Percentiles rank a stretch among this genome's conserved stretches.
Conservation (phyloP, 2,113 vertebrate genomes). For the Sorex fumeus region DNA sequence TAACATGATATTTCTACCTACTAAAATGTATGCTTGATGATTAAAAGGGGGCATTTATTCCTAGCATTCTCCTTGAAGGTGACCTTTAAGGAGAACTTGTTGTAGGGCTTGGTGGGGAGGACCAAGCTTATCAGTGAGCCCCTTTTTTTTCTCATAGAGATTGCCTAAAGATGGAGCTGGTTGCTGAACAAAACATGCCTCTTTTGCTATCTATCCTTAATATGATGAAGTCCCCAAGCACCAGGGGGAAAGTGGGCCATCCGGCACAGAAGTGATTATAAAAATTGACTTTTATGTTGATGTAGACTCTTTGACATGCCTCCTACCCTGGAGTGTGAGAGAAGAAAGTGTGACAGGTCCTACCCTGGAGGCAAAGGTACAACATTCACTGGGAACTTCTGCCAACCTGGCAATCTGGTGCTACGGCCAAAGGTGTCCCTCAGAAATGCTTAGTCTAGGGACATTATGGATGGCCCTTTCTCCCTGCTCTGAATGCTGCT, state of each 20-base stretch:
- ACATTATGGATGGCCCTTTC: not conserved
- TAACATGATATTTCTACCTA: too few species aligned
- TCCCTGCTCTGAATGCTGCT: not conserved
- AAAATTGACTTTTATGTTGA: constrained; percentile 79
- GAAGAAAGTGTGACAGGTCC: constrained; percentile 74
- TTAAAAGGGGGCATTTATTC: constrained; percentile 14
- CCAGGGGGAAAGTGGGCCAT: constrained; percentile 77
- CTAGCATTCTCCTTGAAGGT: constrained; percentile 62
- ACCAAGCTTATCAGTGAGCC: constrained; percentile 34
- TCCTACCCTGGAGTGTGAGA: constrained; percentile 12
- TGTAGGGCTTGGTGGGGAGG: constrained; percentile 42
- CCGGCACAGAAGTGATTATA: constrained; percentile 68
- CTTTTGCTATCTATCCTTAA: constrained; percentile 64
- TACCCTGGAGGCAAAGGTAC: constrained; percentile 60
- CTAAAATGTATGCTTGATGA: not conserved
- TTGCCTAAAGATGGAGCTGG: constrained; percentile 68
- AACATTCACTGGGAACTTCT: constrained; percentile 53
- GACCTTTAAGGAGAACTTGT: constrained; percentile 59
- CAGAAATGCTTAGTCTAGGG: constrained; percentile 40
- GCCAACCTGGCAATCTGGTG: constrained; percentile 77
- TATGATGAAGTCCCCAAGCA: constrained; percentile 77
- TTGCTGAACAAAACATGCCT: constrained; percentile 58
- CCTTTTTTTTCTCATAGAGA: constrained; percentile 42
- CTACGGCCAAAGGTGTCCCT: constrained; percentile 67
- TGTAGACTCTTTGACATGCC: constrained; percentile 67